These are phyloP conservation scores for Andrena haemorrhoa DNA, from an alignment of 2,888 invertebrate genomes.

Conservation along the genomic window DNA sequence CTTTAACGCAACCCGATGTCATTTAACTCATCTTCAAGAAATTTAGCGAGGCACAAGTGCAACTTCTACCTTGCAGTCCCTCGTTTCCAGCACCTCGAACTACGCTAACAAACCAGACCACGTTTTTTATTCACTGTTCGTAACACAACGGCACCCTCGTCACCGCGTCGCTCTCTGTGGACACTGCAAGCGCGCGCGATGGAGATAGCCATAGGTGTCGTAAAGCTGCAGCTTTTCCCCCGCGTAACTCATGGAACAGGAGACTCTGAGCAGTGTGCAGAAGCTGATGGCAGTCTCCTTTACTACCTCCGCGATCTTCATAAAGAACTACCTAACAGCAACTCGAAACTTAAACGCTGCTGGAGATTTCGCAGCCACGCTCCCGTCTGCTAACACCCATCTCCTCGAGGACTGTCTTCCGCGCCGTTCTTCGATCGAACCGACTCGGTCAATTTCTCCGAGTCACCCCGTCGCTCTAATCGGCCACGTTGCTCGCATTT, in stretches of 20 bases:
- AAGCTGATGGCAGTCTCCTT: background rate
- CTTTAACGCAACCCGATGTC: no score
- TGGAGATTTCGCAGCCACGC: background rate
- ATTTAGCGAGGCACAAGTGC: background rate
- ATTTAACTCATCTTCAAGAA: background rate
- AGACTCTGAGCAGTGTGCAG: background rate
- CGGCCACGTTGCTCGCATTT: conserved; percentile 21
- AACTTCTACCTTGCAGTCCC: no score
- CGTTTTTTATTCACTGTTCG: no score
- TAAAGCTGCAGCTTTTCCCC: background rate
- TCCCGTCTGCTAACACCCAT: background rate
- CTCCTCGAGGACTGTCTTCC: background rate
- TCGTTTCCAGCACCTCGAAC: background rate
- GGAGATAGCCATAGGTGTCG: background rate
- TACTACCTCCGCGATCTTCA: background rate
- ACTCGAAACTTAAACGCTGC: background rate
- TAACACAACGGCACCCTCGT: no score
- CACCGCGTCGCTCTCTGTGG: no score
- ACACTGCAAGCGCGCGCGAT: background rate
- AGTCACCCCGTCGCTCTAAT: conserved; percentile 5
- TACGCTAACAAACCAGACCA: background rate
- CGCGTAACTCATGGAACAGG: background rate
- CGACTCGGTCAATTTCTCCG: background rate
- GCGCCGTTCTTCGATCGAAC: background rate
- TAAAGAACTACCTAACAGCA: background rate